Evolutionary conservation across 2,888 invertebrate genomes (phyloP), one percentile per base, ranked within the genome.

Genomic region (Clostera curtula): DNA sequence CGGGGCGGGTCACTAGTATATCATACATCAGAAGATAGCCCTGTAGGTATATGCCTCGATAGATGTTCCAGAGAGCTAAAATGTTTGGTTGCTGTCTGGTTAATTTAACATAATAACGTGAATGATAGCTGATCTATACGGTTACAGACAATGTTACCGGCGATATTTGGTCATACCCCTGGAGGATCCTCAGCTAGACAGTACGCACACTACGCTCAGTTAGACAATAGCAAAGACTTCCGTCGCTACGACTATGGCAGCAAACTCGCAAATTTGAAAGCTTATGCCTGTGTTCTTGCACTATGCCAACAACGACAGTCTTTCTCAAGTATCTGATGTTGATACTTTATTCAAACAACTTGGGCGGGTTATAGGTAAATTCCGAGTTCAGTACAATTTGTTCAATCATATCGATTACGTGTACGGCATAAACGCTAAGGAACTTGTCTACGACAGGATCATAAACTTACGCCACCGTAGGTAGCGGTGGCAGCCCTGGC

Each of bases 101-200:
- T 6, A 15, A 15, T 20, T 15, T 8, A 6, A 14, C 22, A 4
- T 17, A 9, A 3, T 12, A 18, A 5, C 11, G 6, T 16, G 16
- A n/a, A n/a, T n/a, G 4, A 7, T 3, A n/a, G 14, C 10, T 15
- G 9, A 14, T 8, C 9, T 16, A 12, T 17, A n/a, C 14, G 17
- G 15, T 46, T 46, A 1, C 54, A 72, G 72, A 67, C 62, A 1
- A 56, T 68, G 57, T 4, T 65, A n/a, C 71, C 71, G 0, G 29
- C 68, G 1, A 47, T 65, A 16, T 13, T 63, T 3, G 63, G 60
- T 0, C 71, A 71, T 31, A 37, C 60, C 0, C 72, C 71, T 0
- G 69, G 70, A 0, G 72, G 72, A 0, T 43, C 62, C 0, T 61
- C 71, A 1, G 27, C 70, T 19, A 59, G 66, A 2, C 71, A 72